phyloP scores from a whole-genome alignment of 2,797 vertebrate species.

The Gymnothorax javanicus region DNA sequence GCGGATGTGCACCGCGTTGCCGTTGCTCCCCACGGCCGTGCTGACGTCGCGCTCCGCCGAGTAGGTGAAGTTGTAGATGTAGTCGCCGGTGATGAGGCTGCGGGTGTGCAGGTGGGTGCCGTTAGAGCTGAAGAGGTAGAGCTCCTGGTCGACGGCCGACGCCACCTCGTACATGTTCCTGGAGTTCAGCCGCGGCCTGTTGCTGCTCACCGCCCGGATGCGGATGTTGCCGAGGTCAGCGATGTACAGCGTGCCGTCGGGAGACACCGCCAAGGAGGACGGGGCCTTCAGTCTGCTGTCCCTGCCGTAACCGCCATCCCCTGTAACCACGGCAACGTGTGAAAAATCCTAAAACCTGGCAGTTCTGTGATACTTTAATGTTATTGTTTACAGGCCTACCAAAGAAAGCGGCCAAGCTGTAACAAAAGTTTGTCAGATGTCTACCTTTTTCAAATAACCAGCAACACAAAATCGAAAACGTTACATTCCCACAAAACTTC shows the following conservation, averaged over 20 bases:
- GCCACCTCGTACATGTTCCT: conserved; percentile 78
- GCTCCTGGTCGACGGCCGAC: conserved; percentile 82
- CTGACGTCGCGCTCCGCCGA: conserved; percentile 76
- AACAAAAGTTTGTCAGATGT: too few relatives aligned
- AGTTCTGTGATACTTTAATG: too few relatives aligned
- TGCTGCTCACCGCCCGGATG: conserved; percentile 77
- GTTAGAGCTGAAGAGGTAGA: conserved; percentile 84
- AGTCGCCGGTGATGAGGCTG: conserved; percentile 85
- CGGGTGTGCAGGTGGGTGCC: conserved; percentile 85
- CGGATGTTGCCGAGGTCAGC: conserved; percentile 85
- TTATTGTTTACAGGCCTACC: too few relatives aligned
- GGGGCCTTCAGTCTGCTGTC: conserved; percentile 86
- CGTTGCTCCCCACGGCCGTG: conserved; percentile 74
- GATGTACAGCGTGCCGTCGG: conserved; percentile 81
- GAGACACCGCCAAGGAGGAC: conserved; percentile 80
- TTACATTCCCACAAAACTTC: too few relatives aligned
- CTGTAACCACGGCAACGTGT: conserved; percentile 52
- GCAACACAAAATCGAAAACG: too few relatives aligned
- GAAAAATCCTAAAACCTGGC: not conserved
- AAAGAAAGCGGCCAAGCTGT: too few relatives aligned
- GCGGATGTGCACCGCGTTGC: conserved; percentile 79
- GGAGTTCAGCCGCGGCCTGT: conserved; percentile 75
- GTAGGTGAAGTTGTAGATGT: conserved; percentile 86
- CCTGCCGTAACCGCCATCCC: conserved; percentile 84
- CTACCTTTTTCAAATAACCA: too few relatives aligned